Conservation (phyloP, 2,888 invertebrate species). For the Caradrina kadenii region DNA sequence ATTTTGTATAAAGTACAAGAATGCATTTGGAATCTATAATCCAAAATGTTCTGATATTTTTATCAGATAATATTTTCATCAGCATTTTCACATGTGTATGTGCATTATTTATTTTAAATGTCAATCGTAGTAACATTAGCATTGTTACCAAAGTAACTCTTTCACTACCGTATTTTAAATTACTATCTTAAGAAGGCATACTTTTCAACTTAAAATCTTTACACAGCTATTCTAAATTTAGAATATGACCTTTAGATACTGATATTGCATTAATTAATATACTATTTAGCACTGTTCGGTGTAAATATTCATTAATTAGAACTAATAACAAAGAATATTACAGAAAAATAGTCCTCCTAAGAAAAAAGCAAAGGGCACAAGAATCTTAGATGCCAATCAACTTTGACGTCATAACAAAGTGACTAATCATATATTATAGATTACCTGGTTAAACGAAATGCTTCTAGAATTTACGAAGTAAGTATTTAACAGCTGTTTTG, state of each 20-base stretch:
- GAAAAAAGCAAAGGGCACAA: constrained; percentile 17
- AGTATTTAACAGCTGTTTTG: constrained; percentile 40
- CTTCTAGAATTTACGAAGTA: constrained; percentile 32
- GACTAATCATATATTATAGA: constrained; percentile 6
- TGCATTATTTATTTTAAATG: too few species aligned
- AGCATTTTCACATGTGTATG: too few species aligned
- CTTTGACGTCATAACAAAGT: constrained; percentile 19
- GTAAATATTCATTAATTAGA: neutral
- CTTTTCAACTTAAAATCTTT: neutral
- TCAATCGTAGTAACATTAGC: too few species aligned
- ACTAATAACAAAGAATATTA: neutral
- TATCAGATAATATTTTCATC: too few species aligned
- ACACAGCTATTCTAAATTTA: constrained; percentile 37
- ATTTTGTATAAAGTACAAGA: too few species aligned
- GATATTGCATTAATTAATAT: neutral
- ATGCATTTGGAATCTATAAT: too few species aligned
- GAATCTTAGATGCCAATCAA: constrained; percentile 13
- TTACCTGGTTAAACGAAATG: constrained; percentile 46
- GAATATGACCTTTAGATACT: constrained; percentile 19
- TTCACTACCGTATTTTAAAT: too few species aligned
- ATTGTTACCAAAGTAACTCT: too few species aligned
- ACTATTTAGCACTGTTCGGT: neutral
- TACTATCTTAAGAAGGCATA: neutral
- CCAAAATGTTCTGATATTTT: too few species aligned
- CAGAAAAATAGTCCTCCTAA: constrained; percentile 10